Evolutionary conservation across 2,113 vertebrate species (phyloP).

Genomic region (Anhinga rufa): DNA sequence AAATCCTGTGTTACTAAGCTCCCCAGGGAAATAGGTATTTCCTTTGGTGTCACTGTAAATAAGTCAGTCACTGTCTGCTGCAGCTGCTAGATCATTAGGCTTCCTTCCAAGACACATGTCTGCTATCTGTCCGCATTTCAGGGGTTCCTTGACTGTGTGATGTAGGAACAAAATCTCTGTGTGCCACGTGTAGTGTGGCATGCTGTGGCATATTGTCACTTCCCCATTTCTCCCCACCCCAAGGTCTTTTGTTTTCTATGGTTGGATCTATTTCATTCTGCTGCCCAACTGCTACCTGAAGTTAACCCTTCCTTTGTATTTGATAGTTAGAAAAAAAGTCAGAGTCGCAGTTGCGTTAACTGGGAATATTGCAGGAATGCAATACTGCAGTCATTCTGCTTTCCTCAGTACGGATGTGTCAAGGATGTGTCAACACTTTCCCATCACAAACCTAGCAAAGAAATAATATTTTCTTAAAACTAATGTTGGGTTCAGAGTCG

Average conservation of each 20-base stretch:
- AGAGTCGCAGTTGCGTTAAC: background rate
- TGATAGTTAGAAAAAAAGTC: background rate
- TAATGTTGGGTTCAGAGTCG: background rate
- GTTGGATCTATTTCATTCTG: background rate
- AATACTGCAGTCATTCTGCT: rapidly evolving
- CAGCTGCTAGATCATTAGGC: background rate
- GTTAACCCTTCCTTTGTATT: background rate
- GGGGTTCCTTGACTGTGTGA: background rate
- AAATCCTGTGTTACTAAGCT: background rate
- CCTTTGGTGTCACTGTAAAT: background rate
- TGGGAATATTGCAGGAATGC: background rate
- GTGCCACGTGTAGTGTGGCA: background rate
- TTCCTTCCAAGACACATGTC: background rate
- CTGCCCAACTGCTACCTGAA: background rate
- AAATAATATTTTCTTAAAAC: background rate
- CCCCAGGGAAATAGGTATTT: background rate
- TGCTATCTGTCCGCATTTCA: background rate
- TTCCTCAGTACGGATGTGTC: background rate
- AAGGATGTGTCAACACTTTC: background rate
- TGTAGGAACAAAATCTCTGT: background rate
- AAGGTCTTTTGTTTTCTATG: background rate
- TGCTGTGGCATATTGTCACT: background rate
- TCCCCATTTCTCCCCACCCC: background rate
- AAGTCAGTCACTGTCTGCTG: background rate
- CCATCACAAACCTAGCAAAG: background rate